Conservation (phyloP, 2,888 invertebrate genomes). For the Caenorhabditis sulstoni region DNA sequence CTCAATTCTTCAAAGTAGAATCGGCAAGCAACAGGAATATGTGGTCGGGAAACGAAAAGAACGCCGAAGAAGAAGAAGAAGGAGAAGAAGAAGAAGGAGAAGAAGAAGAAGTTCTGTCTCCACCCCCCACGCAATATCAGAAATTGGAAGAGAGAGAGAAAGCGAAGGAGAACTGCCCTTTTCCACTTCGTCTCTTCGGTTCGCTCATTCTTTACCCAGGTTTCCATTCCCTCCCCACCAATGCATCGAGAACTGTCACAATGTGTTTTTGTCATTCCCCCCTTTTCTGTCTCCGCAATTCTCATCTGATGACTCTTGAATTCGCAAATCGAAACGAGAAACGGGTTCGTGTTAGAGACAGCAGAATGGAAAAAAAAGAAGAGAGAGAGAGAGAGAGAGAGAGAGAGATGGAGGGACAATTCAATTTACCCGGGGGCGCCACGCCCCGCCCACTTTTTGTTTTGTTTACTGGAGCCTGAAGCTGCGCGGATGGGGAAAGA, state of each 20-base stretch:
- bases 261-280: constrained; percentile 11
- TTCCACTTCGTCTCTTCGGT: too few relatives aligned
- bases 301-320: constrained; percentile 3
- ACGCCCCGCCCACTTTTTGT: constrained; percentile 13
- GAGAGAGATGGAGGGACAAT: neutral
- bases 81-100: neutral
- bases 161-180: too few relatives aligned
- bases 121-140: too few relatives aligned
- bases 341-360: constrained; percentile 2
- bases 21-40: too few relatives aligned
- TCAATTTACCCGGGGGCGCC: constrained; percentile 7
- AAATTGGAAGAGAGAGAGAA: neutral
- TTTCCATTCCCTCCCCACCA: neutral
- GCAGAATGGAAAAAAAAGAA: neutral
- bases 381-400: neutral
- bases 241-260: neutral
- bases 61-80: neutral
- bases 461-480: constrained; percentile 8
- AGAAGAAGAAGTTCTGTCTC: neutral
- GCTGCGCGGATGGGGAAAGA: neutral
- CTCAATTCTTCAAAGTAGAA: neutral
- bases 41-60: too few relatives aligned
- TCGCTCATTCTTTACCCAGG: too few relatives aligned
- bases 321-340: neutral
- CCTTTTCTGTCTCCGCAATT: neutral